Evolutionary conservation across 2,797 vertebrate genomes (phyloP).

Genomic region (Melanotaenia parkinsoni): DNA sequence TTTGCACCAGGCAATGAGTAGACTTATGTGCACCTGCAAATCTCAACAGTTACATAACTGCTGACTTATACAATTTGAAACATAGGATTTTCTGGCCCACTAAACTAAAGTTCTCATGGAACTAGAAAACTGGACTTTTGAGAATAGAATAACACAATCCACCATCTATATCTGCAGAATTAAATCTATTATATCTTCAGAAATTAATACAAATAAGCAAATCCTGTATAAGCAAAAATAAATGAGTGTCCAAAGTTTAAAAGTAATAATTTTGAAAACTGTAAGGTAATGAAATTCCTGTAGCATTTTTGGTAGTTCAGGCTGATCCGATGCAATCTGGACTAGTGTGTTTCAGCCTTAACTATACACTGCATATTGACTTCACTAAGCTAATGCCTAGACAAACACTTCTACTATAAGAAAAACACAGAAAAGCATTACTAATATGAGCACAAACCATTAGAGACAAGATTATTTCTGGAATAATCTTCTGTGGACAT

Average conservation of each 20-base stretch:
- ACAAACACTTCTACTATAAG: background rate
- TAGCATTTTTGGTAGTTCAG: background rate
- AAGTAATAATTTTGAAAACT: no score
- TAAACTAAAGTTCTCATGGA: background rate
- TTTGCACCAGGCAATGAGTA: background rate
- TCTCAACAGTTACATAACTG: slow-evolving; percentile 2
- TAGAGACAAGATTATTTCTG: background rate
- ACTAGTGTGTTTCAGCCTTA: background rate
- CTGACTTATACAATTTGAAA: background rate
- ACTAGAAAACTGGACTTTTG: background rate
- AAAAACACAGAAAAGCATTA: background rate
- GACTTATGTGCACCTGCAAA: background rate
- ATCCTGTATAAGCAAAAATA: background rate
- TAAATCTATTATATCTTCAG: background rate
- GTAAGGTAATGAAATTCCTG: no score
- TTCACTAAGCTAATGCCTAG: background rate
- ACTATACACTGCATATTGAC: background rate
- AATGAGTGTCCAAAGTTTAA: background rate
- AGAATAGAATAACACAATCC: background rate
- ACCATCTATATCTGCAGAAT: background rate
- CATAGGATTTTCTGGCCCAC: background rate
- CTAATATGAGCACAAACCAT: background rate
- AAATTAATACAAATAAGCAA: background rate
- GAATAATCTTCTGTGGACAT: background rate
- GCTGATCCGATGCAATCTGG: background rate